Percentiles rank a stretch among this genome's conserved stretches.
phyloP scores from a whole-genome alignment of 2,888 invertebrate species.

The Dasypolia templi region DNA sequence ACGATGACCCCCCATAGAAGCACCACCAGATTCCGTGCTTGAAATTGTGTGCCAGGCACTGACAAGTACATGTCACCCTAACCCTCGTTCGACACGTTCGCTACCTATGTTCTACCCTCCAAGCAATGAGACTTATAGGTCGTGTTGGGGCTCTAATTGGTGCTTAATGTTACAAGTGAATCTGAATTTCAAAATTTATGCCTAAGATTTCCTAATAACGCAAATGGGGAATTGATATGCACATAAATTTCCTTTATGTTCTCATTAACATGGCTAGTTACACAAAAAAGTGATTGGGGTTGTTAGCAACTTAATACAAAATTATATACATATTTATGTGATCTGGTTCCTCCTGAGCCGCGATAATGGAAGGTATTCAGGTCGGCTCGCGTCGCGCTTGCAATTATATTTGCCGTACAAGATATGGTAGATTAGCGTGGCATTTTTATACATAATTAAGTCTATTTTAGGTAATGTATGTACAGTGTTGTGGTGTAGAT shows the following conservation, averaged over 20 bases:
- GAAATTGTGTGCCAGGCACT: slow-evolving; percentile 78
- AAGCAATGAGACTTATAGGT: slow-evolving; percentile 66
- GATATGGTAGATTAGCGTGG: slow-evolving; percentile 69
- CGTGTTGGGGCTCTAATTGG: slow-evolving; percentile 67
- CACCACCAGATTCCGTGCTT: slow-evolving; percentile 70
- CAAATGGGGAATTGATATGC: slow-evolving; percentile 5
- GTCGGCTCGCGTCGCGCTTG: slow-evolving; percentile 71
- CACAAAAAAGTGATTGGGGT: slow-evolving; percentile 43
- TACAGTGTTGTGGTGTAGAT: slow-evolving; percentile 35
- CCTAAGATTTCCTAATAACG: slow-evolving; percentile 19
- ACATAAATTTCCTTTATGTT: slow-evolving; percentile 43
- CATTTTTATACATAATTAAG: slow-evolving; percentile 53
- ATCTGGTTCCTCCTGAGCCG: slow-evolving; percentile 32
- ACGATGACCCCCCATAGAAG: slow-evolving; percentile 65
- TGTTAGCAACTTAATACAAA: slow-evolving; percentile 62
- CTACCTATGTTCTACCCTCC: slow-evolving; percentile 71
- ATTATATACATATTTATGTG: slow-evolving; percentile 50
- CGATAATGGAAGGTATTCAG: slow-evolving; percentile 75
- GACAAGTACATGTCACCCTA: slow-evolving; percentile 80
- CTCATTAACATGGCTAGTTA: slow-evolving; percentile 49
- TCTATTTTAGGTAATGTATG: slow-evolving; percentile 55
- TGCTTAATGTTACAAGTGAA: slow-evolving; percentile 63
- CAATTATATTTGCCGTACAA: slow-evolving; percentile 75
- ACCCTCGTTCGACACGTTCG: slow-evolving; percentile 74
- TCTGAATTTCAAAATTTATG: slow-evolving; percentile 43